Evolutionary conservation across 2,888 invertebrate genomes (phyloP).

Genomic region (Noctua fimbriata): DNA sequence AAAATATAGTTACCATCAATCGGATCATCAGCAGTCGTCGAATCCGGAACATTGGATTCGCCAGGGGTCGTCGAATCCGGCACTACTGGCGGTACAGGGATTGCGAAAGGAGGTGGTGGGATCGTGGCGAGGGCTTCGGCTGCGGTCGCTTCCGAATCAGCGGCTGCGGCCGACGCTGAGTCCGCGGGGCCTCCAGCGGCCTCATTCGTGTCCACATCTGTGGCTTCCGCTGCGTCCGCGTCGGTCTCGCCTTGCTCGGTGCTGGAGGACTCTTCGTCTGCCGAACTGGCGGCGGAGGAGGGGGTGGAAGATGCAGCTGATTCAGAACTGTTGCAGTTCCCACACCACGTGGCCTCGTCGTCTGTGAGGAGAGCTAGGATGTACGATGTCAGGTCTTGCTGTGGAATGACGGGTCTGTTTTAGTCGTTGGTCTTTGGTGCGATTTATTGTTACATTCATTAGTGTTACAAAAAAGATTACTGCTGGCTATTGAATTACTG

Average conservation of each 20-base stretch:
- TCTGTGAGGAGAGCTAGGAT: conserved; percentile 85
- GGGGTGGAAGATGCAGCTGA: conserved; percentile 59
- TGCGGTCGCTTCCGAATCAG: not conserved
- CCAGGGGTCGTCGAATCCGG: conserved; percentile 48
- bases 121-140: not conserved
- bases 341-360: conserved; percentile 81
- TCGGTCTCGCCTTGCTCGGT: conserved; percentile 21
- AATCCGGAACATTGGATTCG: conserved; percentile 47
- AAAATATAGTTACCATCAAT: conserved; percentile 26
- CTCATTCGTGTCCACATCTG: conserved; percentile 31
- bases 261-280: conserved; percentile 39
- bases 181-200: conserved; percentile 39
- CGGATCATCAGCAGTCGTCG: conserved; percentile 47
- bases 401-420: conserved; percentile 40
- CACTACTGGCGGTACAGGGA: conserved; percentile 44
- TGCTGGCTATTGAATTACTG: too few species aligned
- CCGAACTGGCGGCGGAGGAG: conserved; percentile 39
- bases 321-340: conserved; percentile 74
- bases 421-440: not conserved
- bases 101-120: conserved; percentile 42
- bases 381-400: conserved; percentile 86
- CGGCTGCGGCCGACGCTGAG: conserved; percentile 9
- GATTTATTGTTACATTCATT: not conserved
- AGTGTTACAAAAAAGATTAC: not conserved
- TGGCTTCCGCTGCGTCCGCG: conserved; percentile 21